phyloP scores from a whole-genome alignment of 2,888 invertebrate genomes.

The Epinotia bilunana region DNA sequence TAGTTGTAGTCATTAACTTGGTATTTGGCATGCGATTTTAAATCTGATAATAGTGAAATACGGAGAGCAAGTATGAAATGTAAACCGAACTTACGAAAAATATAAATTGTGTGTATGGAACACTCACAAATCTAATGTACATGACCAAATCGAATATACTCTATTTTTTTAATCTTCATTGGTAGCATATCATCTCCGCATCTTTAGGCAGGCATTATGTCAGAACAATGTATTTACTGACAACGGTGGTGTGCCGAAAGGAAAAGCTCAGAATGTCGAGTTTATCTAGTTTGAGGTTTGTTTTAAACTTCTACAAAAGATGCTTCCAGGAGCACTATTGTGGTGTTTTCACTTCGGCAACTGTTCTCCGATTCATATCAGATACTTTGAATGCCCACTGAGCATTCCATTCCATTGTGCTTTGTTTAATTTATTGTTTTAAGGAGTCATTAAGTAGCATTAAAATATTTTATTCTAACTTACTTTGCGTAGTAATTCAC shows the following conservation, averaged over 20 bases:
- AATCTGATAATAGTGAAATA: neutral
- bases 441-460: constrained; percentile 24
- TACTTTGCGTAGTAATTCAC: constrained; percentile 94
- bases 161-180: no score
- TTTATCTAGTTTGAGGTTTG: neutral
- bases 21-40: neutral
- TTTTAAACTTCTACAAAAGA: constrained; percentile 12
- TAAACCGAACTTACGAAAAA: neutral
- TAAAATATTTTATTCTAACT: constrained; percentile 57
- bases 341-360: neutral
- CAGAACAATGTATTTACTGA: neutral
- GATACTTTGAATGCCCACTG: constrained; percentile 17
- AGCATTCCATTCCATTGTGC: constrained; percentile 7
- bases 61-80: neutral
- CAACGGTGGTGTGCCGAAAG: neutral
- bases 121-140: no score
- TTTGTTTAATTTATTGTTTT: constrained; percentile 8
- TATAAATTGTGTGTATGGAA: no score
- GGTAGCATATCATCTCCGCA: no score
- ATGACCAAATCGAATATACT: no score
- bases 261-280: neutral
- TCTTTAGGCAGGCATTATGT: neutral
- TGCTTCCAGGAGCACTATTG: constrained; percentile 16
- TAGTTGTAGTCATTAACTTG: neutral
- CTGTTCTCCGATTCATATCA: constrained; percentile 27